These are phyloP conservation scores for Cremastobaeus sp. DNA, from an alignment of 2,888 invertebrate genomes.

Conservation along the genomic window DNA sequence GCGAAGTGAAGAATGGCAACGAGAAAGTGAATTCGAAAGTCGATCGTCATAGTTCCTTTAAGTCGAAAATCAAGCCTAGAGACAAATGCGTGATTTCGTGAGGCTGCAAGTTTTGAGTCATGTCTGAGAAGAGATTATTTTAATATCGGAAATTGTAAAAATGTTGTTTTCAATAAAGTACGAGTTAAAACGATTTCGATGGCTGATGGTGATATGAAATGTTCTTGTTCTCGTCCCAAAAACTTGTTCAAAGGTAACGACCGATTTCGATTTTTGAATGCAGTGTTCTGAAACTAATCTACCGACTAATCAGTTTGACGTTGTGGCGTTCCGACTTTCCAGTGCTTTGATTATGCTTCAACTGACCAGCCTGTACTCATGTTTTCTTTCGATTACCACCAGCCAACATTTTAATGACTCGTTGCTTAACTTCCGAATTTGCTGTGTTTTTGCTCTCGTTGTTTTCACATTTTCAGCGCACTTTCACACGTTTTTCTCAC, in stretches of 20 bases:
- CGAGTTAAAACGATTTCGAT: constrained; percentile 54
- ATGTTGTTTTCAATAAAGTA: constrained; percentile 61
- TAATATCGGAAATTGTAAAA: constrained; percentile 56
- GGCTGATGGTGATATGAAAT: constrained; percentile 64
- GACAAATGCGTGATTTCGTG: constrained; percentile 72
- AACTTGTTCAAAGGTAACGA: constrained; percentile 60
- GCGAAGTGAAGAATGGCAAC: constrained; percentile 8
- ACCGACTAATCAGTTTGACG: constrained; percentile 55
- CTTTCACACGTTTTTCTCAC: no score
- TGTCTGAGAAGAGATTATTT: constrained; percentile 26
- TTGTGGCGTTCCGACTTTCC: constrained; percentile 46
- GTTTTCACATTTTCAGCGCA: no score
- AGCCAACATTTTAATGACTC: constrained; percentile 61
- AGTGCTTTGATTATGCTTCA: constrained; percentile 62
- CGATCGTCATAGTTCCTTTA: constrained; percentile 65
- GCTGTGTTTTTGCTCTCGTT: constrained; percentile 5
- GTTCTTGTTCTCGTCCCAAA: constrained; percentile 50
- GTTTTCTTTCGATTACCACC: constrained; percentile 61
- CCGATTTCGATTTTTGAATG: constrained; percentile 59
- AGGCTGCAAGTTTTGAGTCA: constrained; percentile 22
- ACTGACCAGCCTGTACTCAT: constrained; percentile 55
- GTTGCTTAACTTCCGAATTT: constrained; percentile 31
- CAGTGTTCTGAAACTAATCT: constrained; percentile 62
- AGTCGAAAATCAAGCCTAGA: constrained; percentile 67
- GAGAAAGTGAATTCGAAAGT: constrained; percentile 48